These are phyloP conservation scores for Sabatieria punctata DNA, from an alignment of 2,888 invertebrate species.

Conservation along the genomic window DNA sequence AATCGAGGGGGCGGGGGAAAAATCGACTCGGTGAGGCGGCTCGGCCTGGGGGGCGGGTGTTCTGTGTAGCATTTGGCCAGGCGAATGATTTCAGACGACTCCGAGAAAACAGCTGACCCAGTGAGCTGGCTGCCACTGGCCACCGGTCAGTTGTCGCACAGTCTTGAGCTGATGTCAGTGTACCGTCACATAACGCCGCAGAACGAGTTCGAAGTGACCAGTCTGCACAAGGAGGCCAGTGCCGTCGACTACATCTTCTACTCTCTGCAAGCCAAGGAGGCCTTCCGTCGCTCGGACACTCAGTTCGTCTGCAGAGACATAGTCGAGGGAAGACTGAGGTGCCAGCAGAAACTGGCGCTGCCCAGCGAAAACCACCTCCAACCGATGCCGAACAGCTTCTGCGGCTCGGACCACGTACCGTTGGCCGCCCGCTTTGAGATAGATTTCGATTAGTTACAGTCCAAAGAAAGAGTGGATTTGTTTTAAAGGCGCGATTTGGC, in stretches of 20 bases:
- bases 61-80: too few species aligned
- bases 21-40: too few species aligned
- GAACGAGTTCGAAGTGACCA: conserved; percentile 48
- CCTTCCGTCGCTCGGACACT: not conserved
- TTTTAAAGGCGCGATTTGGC: too few species aligned
- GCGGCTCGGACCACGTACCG: conserved; percentile 68
- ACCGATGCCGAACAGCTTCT: conserved; percentile 52
- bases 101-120: too few species aligned
- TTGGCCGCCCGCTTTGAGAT: conserved; percentile 55
- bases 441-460: too few species aligned
- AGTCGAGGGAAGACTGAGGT: conserved; percentile 40
- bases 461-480: too few species aligned
- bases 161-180: conserved; percentile 49
- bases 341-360: conserved; percentile 48
- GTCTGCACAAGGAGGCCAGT: conserved; percentile 51
- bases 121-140: too few species aligned
- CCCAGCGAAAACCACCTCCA: conserved; percentile 47
- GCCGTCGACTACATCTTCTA: conserved; percentile 85
- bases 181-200: conserved; percentile 40
- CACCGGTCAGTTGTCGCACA: conserved; percentile 48
- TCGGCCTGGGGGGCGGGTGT: too few species aligned
- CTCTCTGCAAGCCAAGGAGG: conserved; percentile 15
- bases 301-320: not conserved
- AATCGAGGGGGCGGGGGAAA: too few species aligned
- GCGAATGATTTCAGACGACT: too few species aligned